Evolutionary conservation across 2,888 invertebrate genomes (phyloP), one percentile per base, ranked within the genome.

Genomic region (Plagodis dolabraria): DNA sequence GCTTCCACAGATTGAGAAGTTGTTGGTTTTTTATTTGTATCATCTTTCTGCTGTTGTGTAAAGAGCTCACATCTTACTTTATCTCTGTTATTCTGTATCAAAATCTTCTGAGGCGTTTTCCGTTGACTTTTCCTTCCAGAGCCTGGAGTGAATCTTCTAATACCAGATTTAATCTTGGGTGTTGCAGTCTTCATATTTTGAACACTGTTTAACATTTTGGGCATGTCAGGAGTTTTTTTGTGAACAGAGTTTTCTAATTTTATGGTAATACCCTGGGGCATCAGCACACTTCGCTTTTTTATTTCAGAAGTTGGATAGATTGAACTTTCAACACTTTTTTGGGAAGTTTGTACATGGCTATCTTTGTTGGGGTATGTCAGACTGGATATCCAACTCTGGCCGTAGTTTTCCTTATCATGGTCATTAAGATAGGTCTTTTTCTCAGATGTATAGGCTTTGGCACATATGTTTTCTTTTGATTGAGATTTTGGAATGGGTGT

Each of bases 61-160:
- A 87, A 89, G 40, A 88, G 70, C 68, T 88, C 88, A 74, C 90
- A 89, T 67, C 87, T 79, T 0, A 86, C 89, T 76, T 76, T 90
- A 33, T 90, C 89, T 55, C 87, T 85, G 43, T 84, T 86, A 22
- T 83, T 86, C 34, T 83, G 82, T 51, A 79, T 66, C 0, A 74
- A 22, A 35, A 64, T 64, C 60, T 80, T 82, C 47, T 79, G 76
- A 5, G 83, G 83, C 1, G 84, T 79, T 62, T 86, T 90, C 2
- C 82, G 73, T 2, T 82, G 74, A 70, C 85, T 86, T 38, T 77
- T 73, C 50, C 76, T 75, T 5, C 76, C 74, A 10, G 91, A 91
- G 2, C 86, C 81, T 0, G 89, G 89, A 5, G 90, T 87, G 53
- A 86, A 90, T 62, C 70, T 87, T 42, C 90, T 75, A 33, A 90